Conservation (phyloP, 2,113 vertebrate species). For the Oceanodroma tethys region DNA sequence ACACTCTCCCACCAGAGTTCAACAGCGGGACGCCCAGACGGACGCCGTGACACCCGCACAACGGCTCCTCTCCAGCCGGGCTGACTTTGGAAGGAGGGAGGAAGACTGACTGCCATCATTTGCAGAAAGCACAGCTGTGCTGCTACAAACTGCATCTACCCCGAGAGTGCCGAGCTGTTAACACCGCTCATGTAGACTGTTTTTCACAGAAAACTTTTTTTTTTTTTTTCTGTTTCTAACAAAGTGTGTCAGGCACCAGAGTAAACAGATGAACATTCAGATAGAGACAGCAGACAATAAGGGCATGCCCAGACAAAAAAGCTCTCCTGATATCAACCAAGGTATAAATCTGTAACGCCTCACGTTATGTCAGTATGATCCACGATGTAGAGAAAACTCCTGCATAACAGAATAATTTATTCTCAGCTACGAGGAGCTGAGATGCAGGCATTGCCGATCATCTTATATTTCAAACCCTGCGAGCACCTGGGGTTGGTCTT, state of each 20-base stretch:
- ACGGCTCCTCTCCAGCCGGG: background rate
- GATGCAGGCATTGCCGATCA: background rate
- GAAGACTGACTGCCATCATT: rapidly evolving
- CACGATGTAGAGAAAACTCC: background rate
- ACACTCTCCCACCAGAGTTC: rapidly evolving
- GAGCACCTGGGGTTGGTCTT: rapidly evolving
- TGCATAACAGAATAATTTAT: rapidly evolving
- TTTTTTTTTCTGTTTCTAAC: too few species aligned
- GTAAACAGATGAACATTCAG: background rate
- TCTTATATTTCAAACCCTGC: rapidly evolving
- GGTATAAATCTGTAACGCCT: background rate
- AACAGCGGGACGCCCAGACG: rapidly evolving
- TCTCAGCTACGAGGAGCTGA: background rate
- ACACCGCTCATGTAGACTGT: background rate
- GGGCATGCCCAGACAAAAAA: background rate
- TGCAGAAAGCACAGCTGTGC: background rate
- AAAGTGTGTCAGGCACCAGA: rapidly evolving
- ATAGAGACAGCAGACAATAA: background rate
- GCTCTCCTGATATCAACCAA: background rate
- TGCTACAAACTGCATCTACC: rapidly evolving
- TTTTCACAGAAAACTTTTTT: too few species aligned
- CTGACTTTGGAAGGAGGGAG: rapidly evolving
- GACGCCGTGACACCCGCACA: too few species aligned
- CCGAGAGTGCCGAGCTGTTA: rapidly evolving
- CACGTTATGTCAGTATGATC: rapidly evolving